These are phyloP conservation scores for Lepidonotus clava DNA, from an alignment of 2,888 invertebrate genomes.

Conservation along the genomic window DNA sequence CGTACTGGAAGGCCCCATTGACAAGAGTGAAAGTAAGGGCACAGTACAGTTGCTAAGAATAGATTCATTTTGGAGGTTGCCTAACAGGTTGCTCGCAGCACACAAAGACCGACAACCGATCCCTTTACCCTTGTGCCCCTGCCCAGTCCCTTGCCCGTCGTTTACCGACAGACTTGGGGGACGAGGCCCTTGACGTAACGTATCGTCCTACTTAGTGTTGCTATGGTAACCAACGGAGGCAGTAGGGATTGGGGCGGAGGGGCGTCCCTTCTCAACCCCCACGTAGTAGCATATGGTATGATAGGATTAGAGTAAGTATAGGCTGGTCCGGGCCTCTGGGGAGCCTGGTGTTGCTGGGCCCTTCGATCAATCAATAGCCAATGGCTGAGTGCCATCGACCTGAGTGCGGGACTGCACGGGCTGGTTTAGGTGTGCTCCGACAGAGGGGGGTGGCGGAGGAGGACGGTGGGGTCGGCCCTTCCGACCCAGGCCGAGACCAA, in stretches of 20 bases:
- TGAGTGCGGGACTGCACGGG: constrained; percentile 25
- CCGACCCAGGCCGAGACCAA: not conserved
- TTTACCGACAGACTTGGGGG: not conserved
- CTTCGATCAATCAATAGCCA: constrained; percentile 42
- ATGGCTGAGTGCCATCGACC: constrained; percentile 5
- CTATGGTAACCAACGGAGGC: not conserved
- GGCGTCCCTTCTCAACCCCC: not conserved
- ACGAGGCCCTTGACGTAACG: not conserved
- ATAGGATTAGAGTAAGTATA: constrained; percentile 38
- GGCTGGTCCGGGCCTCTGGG: not conserved
- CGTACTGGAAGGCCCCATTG: too few species aligned
- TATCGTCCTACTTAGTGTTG: constrained; percentile 13
- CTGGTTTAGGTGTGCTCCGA: not conserved
- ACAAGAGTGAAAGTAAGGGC: too few species aligned
- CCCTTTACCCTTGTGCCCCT: not conserved
- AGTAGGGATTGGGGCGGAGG: not conserved
- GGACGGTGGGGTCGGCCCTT: not conserved
- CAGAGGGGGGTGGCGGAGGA: too few species aligned
- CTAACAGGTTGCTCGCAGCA: not conserved
- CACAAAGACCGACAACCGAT: not conserved
- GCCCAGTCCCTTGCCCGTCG: too few species aligned
- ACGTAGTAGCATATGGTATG: not conserved
- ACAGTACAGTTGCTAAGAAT: too few species aligned
- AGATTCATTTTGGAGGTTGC: not conserved
- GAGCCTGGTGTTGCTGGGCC: not conserved